These are phyloP conservation scores for Nemotelus nigrinus DNA, from an alignment of 2,888 invertebrate genomes.

Conservation along the genomic window DNA sequence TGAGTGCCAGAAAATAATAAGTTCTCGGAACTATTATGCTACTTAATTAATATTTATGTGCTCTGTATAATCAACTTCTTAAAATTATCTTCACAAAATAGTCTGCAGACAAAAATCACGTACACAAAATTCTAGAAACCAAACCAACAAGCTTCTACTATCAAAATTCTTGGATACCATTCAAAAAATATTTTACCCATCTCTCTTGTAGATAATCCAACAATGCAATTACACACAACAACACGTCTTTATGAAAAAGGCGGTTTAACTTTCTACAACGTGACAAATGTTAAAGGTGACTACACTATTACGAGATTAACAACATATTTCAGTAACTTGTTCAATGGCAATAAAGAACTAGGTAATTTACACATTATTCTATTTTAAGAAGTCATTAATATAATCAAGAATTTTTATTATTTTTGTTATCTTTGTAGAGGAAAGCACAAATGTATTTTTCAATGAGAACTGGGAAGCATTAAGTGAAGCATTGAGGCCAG, in stretches of 20 bases:
- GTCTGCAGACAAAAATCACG: too few relatives aligned
- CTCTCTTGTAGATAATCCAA: conserved; percentile 69
- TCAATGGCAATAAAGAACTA: conserved; percentile 76
- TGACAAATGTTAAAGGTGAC: conserved; percentile 74
- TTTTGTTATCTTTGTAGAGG: conserved; percentile 68
- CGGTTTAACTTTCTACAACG: conserved; percentile 74
- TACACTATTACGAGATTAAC: conserved; percentile 75
- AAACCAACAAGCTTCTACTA: too few relatives aligned
- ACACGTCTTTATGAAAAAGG: conserved; percentile 73
- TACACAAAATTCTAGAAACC: too few relatives aligned
- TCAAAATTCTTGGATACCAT: not conserved
- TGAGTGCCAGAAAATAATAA: too few relatives aligned
- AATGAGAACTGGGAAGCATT: conserved; percentile 80
- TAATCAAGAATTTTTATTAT: not conserved
- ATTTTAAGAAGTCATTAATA: conserved; percentile 9
- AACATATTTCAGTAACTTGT: conserved; percentile 76
- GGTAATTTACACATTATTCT: conserved; percentile 64
- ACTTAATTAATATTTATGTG: too few relatives aligned
- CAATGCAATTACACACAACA: conserved; percentile 73
- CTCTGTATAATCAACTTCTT: too few relatives aligned
- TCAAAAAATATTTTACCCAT: not conserved
- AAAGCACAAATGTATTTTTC: conserved; percentile 77
- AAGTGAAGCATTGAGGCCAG: conserved; percentile 75
- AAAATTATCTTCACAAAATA: too few relatives aligned
- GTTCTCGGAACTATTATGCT: too few relatives aligned